Evolutionary conservation across 2,888 invertebrate genomes (phyloP), one percentile per base, ranked within the genome.

Genomic region (Hyalella azteca): DNA sequence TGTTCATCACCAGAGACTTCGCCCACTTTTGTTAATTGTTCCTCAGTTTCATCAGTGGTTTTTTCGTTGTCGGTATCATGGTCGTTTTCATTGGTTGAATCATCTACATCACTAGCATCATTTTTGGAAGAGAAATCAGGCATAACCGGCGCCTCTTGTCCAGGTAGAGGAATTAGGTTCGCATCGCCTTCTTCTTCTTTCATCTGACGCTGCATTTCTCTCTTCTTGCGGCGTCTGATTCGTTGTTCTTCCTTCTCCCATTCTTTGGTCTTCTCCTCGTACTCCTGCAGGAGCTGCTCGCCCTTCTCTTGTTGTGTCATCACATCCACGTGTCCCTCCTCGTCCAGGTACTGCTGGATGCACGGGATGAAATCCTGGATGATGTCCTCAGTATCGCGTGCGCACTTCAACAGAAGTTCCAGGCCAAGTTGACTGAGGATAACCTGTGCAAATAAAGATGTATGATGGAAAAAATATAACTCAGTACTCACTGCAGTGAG

Each of bases 331-430:
- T 66, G 66, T 15, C 66, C 66, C 29, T 66, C 66, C 29, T 66
- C 66, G 19, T 66, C 66, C 32, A 66, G 29, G 66, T 66, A 66
- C 39, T 66, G 66, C 66, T 66, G 66, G 39, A 66, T 36, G 66
- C 66, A 66, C 11, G 66, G 66, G 36, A 66, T 36, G 66, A 66
- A 66, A 19, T 66, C 66, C n/a, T 36, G 66, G 36, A 66, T 66
- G 66, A 66, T 66, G 19, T 66, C 66, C 19, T 66, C 66, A 4
- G 66, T 66, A 36, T 66, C 66, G 39, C 66, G 66, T 7, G 66
- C 66, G 66, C 66, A 66, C 66, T 66, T 66, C 36, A 66, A 19
- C 22, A 66, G 66, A 32, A 66, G 66, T 22, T 66, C 66, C 19
- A 66, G 66, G 19, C 66, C 66, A 13, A 66, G 66, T 19, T 66